Conservation (phyloP, 2,797 vertebrate genomes). For the Parauchenoglanis punctatus region DNA sequence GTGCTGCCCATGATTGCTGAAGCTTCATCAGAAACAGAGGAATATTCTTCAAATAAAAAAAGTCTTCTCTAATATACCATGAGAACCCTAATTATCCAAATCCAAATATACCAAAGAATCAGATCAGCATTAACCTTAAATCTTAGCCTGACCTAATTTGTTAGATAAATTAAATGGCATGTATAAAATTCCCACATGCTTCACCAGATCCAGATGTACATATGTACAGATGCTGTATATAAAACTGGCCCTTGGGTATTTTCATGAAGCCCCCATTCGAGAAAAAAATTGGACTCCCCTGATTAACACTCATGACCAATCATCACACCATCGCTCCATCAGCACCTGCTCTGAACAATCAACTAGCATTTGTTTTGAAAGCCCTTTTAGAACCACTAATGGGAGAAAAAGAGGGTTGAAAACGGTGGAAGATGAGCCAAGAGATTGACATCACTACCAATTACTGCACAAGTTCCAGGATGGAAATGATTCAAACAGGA, state of each 20-base stretch:
- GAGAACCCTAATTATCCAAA: too few relatives aligned
- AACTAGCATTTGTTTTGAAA: not conserved
- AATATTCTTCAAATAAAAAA: too few relatives aligned
- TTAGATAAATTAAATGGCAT: too few relatives aligned
- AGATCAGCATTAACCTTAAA: not conserved
- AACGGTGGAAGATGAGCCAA: not conserved
- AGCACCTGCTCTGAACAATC: not conserved
- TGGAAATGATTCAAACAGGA: not conserved
- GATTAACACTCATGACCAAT: not conserved
- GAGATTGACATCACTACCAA: constrained; percentile 37
- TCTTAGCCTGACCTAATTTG: not conserved
- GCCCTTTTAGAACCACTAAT: constrained; percentile 13
- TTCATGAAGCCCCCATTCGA: not conserved
- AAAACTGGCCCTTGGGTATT: not conserved
- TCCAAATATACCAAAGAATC: too few relatives aligned
- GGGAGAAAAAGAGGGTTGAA: not conserved
- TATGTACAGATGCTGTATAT: too few relatives aligned
- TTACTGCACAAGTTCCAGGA: constrained; percentile 20
- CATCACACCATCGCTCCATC: not conserved
- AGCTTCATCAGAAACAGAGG: too few relatives aligned
- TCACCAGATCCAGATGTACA: too few relatives aligned
- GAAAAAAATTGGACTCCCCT: not conserved
- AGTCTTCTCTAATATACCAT: too few relatives aligned
- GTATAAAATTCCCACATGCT: too few relatives aligned
- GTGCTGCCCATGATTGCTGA: too few relatives aligned